Evolutionary conservation across 2,888 invertebrate genomes (phyloP).

Genomic region (Pollenia amentaria): DNA sequence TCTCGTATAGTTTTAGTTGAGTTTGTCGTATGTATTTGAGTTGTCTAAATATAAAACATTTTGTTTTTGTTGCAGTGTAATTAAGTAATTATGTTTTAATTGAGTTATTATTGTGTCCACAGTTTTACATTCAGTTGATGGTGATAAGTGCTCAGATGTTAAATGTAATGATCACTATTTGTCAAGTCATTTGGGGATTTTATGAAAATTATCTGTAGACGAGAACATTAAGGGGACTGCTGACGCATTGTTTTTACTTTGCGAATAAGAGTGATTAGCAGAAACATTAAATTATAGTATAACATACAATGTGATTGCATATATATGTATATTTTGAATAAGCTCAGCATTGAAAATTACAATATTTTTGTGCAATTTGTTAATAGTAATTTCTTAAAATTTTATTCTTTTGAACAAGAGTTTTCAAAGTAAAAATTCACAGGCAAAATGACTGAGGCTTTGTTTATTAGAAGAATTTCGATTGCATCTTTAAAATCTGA

Average conservation of each 20-base stretch:
- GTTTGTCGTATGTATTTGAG: constrained; percentile 44
- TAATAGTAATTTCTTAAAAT: too few relatives aligned
- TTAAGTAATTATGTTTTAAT: constrained; percentile 71
- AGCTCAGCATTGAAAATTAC: too few relatives aligned
- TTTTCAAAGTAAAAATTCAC: too few relatives aligned
- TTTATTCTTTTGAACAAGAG: too few relatives aligned
- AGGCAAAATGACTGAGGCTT: too few relatives aligned
- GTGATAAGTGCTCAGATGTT: constrained; percentile 53
- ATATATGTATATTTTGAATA: too few relatives aligned
- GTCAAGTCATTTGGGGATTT: constrained; percentile 45
- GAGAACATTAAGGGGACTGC: neutral
- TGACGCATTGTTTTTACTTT: neutral
- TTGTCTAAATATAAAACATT: constrained; percentile 49
- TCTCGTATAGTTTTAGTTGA: constrained; percentile 10
- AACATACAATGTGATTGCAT: too few relatives aligned
- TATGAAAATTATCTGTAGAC: constrained; percentile 7
- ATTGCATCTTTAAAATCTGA: too few relatives aligned
- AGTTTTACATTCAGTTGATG: constrained; percentile 31
- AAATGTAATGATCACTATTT: constrained; percentile 62
- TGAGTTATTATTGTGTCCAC: constrained; percentile 70
- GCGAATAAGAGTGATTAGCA: neutral
- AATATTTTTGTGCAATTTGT: too few relatives aligned
- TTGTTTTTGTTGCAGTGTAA: constrained; percentile 42
- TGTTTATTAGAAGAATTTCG: too few relatives aligned
- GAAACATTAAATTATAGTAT: neutral